Percentiles rank a stretch among this genome's conserved stretches.
Conservation (phyloP, 2,113 vertebrate species). For the Macrotus californicus region DNA sequence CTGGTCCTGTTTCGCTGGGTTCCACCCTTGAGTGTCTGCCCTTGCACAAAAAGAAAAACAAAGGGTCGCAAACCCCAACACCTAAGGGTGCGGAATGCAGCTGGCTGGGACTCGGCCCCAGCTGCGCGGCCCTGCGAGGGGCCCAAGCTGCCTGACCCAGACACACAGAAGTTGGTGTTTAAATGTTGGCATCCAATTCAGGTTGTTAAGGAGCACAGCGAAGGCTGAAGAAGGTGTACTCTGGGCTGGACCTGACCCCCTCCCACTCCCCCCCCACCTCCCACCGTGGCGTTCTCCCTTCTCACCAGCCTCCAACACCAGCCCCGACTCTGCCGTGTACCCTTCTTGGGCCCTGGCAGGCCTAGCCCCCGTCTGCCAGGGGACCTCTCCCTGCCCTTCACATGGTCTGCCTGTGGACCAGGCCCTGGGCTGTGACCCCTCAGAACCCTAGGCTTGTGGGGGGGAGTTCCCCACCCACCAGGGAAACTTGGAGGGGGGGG, state of each 20-base stretch:
- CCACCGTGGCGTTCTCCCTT: rapidly evolving
- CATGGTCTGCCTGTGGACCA: not conserved
- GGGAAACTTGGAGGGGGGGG: not conserved
- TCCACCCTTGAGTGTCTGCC: not conserved
- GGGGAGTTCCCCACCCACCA: not conserved
- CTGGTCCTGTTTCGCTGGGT: not conserved
- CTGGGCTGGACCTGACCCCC: not conserved
- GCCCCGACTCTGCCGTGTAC: not conserved
- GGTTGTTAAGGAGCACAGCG: not conserved
- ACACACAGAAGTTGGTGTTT: not conserved
- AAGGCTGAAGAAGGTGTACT: not conserved
- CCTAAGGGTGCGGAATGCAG: not conserved
- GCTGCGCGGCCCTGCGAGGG: rapidly evolving
- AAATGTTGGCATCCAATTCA: not conserved
- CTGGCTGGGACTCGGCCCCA: not conserved
- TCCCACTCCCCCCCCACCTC: not conserved
- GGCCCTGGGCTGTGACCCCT: not conserved
- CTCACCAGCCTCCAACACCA: not conserved
- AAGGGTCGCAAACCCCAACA: not conserved
- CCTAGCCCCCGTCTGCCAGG: not conserved
- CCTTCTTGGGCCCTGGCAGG: not conserved
- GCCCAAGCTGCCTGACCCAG: rapidly evolving
- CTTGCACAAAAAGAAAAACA: not conserved
- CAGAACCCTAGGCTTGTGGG: not conserved
- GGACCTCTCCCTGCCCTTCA: not conserved